Base-by-base conservation (phyloP, 2,113 vertebrate species). In the human region DNA sequence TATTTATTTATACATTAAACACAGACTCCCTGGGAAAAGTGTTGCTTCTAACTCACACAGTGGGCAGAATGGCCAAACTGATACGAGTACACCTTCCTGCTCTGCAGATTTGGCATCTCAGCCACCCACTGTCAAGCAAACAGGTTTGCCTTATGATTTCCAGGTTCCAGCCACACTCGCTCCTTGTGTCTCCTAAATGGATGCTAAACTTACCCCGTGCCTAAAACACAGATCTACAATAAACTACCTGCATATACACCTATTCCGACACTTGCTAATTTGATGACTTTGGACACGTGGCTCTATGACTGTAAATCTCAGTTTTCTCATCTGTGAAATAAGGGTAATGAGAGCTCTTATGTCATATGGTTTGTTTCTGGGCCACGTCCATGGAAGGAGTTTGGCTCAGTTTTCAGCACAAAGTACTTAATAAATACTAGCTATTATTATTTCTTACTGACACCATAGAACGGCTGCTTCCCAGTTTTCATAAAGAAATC, bases 1-100 rank as follows among this genome's bases (percentile, higher is more conserved):
- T 96, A 92, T 83, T 97, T 93, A 92, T 92, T 95, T 98, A 57
- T 76, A 73, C 3, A 1, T 90, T 96, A 95, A 96, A 95, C 59
- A 86, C 68, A 96, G 82, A 89, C 48, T 93, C 55, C 57, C 38
- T 48, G 16, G 64, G 40, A 91, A 17, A 61, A 68, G n/a, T 35
- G 40, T 78, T 72, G 50, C 45, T 96, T 82, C 70, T 35, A 70
- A 83, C 16, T 45, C 86, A 25, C 45, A 45, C 23, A 35, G 27
- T 18, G 55, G 45, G 27, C 68, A 11, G 11, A 70, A 43, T 14
- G 25, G 83, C 55, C 48, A 23, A 35, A 18, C 38, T 2, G 2
- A 48, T 1, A 4, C 59, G n/a, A 35, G 45, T 23, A 14, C 0
- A 30, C 25, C 59, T 83, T 68, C 66, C 40, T 8, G 20, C 79